Conservation (phyloP, 1,140 invertebrate genomes). For the Teleogryllus occipitalis region DNA sequence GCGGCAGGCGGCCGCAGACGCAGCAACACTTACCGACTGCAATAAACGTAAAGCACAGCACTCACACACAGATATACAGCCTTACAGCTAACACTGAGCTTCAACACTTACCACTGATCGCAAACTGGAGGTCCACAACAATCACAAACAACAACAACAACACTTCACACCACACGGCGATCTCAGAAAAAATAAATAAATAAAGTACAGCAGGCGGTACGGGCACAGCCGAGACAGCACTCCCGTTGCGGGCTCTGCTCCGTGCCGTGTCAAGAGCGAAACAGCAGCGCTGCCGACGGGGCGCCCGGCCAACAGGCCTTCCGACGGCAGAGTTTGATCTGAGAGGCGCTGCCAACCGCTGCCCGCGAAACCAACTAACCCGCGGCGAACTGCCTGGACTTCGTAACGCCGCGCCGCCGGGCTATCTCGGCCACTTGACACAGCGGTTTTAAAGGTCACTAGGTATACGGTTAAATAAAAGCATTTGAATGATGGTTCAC, state of each 20-base stretch:
- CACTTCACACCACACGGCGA: background rate
- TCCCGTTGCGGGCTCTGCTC: background rate
- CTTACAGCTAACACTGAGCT: background rate
- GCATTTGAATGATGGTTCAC: background rate
- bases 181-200: background rate
- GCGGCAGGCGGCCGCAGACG: too few species aligned
- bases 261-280: background rate
- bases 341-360: background rate
- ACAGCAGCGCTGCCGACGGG: background rate
- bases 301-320: too few species aligned
- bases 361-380: background rate
- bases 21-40: too few species aligned
- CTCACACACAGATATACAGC: background rate
- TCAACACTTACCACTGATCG: background rate
- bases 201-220: background rate
- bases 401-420: background rate
- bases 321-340: background rate
- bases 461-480: background rate
- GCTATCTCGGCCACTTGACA: background rate
- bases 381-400: background rate
- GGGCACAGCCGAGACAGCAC: background rate
- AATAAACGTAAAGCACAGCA: too few species aligned
- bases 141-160: constrained; percentile 1
- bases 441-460: constrained; percentile 1
- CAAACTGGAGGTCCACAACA: background rate